Evolutionary conservation across 2,888 invertebrate species (phyloP).

Genomic region (Blastobasis adustella): DNA sequence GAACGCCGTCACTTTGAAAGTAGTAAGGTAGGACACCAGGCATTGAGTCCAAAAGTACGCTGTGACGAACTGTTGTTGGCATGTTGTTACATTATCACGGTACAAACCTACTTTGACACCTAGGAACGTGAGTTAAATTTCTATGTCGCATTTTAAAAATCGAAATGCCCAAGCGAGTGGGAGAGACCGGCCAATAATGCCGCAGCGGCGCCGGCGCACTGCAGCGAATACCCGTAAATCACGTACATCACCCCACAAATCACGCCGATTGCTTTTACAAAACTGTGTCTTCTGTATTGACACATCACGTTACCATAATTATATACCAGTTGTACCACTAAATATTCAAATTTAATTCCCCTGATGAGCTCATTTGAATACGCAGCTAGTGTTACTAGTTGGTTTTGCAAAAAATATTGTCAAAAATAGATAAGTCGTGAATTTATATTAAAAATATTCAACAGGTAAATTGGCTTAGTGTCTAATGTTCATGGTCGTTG

Average conservation of each 20-base stretch:
- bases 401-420: background rate
- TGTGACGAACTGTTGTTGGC: too few species aligned
- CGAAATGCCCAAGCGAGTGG: background rate
- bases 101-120: too few species aligned
- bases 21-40: too few species aligned
- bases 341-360: slow-evolving; percentile 1
- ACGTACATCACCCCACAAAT: slow-evolving; percentile 23
- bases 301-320: slow-evolving; percentile 3
- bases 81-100: too few species aligned
- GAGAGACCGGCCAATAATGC: background rate
- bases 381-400: background rate
- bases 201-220: background rate
- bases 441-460: too few species aligned
- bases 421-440: background rate
- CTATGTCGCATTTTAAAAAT: too few species aligned
- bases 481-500: too few species aligned
- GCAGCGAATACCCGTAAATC: slow-evolving; percentile 6
- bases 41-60: too few species aligned
- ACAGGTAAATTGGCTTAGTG: too few species aligned
- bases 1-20: too few species aligned
- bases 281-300: slow-evolving; percentile 3
- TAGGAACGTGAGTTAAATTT: too few species aligned
- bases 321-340: background rate
- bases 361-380: slow-evolving; percentile 1
- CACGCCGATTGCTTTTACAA: slow-evolving; percentile 6